Evolutionary conservation across 2,797 vertebrate species (phyloP), one percentile per base, ranked within the genome.

Genomic region (Prunella strophiata): DNA sequence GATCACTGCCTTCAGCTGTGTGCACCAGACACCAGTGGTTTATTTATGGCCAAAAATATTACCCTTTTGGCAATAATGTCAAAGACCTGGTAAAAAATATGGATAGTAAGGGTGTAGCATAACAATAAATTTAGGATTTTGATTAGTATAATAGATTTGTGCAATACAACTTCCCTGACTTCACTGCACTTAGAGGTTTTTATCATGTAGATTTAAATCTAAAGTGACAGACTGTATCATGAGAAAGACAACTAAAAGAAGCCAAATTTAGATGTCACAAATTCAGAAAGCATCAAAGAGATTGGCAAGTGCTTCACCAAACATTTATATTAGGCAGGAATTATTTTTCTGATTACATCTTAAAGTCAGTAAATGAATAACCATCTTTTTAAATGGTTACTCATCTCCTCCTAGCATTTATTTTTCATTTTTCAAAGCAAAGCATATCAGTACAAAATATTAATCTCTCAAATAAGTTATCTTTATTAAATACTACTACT

Each of bases 221-320:
- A 94, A 98, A 98, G 97, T 98, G 98, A 98, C 98, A 98, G 96
- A 94, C 96, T 97, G 97, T 92, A 97, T 88, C 91, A 92, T 32
- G 22, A 87, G 68, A 61, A 70, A 94, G 85, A 54, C 16, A 88
- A 83, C 74, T 68, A 57, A 65, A 88, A 79, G 65, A 22, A 96
- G 94, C 88, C 89, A 95, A 86, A 85, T 94, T 94, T 86, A 93
- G 92, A 94, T 96, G 96, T 96, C 96, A 96, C 93, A 96, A 96
- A 96, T 94, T 96, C 95, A 97, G 93, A 95, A 98, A 94, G 97
- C 96, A 97, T 97, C 94, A 68, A 87, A 85, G 94, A 97, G 96
- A 98, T 98, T 98, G 98, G 97, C 96, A 97, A 97, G 97, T 96
- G 85, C 74, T 83, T 92, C 80, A 51, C 51, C 65, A 95, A 93